These are phyloP conservation scores for Troilus luridus DNA, from an alignment of 2,888 invertebrate genomes.

Conservation along the genomic window DNA sequence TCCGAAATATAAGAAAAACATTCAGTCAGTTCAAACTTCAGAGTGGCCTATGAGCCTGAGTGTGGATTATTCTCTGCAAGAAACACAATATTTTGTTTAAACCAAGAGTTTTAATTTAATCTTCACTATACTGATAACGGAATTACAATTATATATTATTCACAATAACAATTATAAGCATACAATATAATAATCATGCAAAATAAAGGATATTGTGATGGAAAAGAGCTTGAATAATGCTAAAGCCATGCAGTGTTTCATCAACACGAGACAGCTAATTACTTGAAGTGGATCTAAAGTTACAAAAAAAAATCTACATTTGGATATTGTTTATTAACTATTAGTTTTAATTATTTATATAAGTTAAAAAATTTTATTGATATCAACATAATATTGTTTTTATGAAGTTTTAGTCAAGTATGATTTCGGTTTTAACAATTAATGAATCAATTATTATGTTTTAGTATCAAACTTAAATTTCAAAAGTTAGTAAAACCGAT, in stretches of 20 bases:
- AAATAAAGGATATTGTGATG: not conserved
- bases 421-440: no score
- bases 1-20: not conserved
- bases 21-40: not conserved
- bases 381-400: no score
- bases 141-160: not conserved
- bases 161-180: not conserved
- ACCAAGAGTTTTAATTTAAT: not conserved
- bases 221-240: not conserved
- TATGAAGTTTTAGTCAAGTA: no score
- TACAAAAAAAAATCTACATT: no score
- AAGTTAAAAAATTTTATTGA: no score
- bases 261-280: no score
- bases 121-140: not conserved
- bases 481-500: no score
- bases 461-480: no score
- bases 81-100: not conserved
- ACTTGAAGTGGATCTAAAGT: no score
- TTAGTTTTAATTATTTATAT: no score
- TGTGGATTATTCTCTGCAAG: constrained; percentile 40
- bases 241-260: not conserved
- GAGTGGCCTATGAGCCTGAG: constrained; percentile 27
- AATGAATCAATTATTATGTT: no score
- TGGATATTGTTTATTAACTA: no score
- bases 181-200: not conserved